phyloP scores from a whole-genome alignment of 2,888 invertebrate species.

The Leucoma salicis region DNA sequence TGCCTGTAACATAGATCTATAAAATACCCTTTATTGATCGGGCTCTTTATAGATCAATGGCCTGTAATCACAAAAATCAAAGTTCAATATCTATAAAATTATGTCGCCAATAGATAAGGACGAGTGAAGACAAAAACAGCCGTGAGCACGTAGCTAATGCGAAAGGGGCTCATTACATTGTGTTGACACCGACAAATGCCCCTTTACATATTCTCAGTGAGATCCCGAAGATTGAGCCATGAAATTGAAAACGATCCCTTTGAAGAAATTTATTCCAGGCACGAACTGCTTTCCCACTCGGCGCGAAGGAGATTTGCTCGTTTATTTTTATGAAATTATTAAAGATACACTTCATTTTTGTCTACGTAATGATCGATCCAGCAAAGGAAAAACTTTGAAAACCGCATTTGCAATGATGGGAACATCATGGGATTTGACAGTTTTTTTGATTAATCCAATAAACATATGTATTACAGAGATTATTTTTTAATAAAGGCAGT shows the following conservation, averaged over 20 bases:
- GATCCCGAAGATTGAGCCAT: conserved; percentile 81
- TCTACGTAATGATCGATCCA: conserved; percentile 39
- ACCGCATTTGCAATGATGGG: neutral
- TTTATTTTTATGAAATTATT: conserved; percentile 81
- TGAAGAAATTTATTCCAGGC: conserved; percentile 80
- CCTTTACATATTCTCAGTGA: conserved; percentile 79
- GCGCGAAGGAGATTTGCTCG: conserved; percentile 77
- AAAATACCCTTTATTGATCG: no score
- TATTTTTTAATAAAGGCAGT: no score
- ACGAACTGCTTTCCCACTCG: conserved; percentile 77
- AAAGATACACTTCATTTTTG: conserved; percentile 68
- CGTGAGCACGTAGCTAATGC: conserved; percentile 68
- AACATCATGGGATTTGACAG: no score
- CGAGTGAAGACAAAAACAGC: conserved; percentile 48
- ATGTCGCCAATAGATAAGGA: conserved; percentile 31
- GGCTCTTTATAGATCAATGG: no score
- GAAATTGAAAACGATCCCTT: conserved; percentile 82
- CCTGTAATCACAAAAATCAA: conserved; percentile 23
- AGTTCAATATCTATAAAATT: conserved; percentile 30
- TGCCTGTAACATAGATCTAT: no score
- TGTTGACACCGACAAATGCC: conserved; percentile 81
- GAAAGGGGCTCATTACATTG: conserved; percentile 75
- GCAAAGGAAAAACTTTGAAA: conserved; percentile 11
- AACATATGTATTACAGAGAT: no score
- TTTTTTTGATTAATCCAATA: no score